phyloP scores from a whole-genome alignment of 2,797 vertebrate species.

The Phrynocephalus vlangalii region DNA sequence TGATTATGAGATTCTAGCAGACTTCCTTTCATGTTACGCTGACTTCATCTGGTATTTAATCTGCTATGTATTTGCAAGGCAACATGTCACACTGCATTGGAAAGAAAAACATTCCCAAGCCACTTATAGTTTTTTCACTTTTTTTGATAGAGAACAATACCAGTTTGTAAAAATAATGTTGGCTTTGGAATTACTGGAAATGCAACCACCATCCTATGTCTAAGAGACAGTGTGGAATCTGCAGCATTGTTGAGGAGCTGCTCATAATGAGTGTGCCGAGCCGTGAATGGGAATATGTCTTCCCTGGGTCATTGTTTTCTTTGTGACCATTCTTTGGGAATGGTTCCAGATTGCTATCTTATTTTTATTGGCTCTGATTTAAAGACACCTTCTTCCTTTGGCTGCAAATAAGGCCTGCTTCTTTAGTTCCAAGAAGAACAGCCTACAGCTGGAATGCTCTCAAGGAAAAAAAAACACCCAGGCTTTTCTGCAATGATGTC shows the following conservation, averaged over 20 bases:
- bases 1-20: slow-evolving; percentile 31
- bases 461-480: slow-evolving; percentile 43
- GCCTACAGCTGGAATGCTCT: slow-evolving; percentile 62
- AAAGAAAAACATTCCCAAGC: slow-evolving; percentile 25
- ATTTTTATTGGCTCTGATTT: slow-evolving; percentile 62
- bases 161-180: slow-evolving; percentile 49
- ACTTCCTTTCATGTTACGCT: slow-evolving; percentile 35
- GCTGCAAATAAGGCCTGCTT: slow-evolving; percentile 49
- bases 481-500: slow-evolving; percentile 71
- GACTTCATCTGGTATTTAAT: slow-evolving; percentile 14
- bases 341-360: slow-evolving; percentile 51
- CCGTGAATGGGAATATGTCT: slow-evolving; percentile 55
- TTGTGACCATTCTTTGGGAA: slow-evolving; percentile 59
- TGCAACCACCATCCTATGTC: slow-evolving; percentile 41
- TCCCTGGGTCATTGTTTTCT: slow-evolving; percentile 57
- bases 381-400: slow-evolving; percentile 58
- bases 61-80: not conserved
- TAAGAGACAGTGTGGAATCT: slow-evolving; percentile 44
- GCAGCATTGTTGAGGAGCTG: slow-evolving; percentile 44
- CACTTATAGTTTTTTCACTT: not conserved
- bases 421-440: slow-evolving; percentile 66
- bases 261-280: slow-evolving; percentile 38
- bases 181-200: slow-evolving; percentile 44
- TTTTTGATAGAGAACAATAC: slow-evolving; percentile 21
- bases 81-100: slow-evolving; percentile 14